Evolutionary conservation across 2,888 invertebrate genomes (phyloP).

Genomic region (Himalopsyche kuldschensis): DNA sequence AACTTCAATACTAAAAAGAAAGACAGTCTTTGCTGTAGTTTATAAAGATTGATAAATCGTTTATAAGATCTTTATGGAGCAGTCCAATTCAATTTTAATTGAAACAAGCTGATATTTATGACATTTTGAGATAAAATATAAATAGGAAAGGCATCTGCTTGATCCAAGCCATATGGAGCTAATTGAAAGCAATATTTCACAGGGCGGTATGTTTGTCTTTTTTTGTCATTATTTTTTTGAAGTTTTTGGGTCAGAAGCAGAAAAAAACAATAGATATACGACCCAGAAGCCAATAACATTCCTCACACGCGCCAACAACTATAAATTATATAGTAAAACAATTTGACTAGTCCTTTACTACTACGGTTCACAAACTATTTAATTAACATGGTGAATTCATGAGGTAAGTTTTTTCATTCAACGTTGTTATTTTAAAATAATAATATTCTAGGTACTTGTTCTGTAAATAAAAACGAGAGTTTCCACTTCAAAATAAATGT

Average conservation of each 20-base stretch:
- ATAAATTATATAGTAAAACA: constrained; percentile 33
- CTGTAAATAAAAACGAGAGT: too few relatives aligned
- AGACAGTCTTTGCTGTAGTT: too few relatives aligned
- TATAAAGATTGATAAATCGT: too few relatives aligned
- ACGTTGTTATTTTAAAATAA: too few relatives aligned
- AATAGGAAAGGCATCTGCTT: not conserved
- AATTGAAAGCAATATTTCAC: not conserved
- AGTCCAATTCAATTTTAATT: not conserved
- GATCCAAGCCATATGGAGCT: not conserved
- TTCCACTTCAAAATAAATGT: too few relatives aligned
- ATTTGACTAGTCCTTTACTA: constrained; percentile 34
- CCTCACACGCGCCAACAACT: constrained; percentile 28
- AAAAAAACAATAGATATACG: constrained; percentile 20
- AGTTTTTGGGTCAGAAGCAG: not conserved
- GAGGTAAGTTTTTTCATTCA: too few relatives aligned
- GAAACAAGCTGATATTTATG: not conserved
- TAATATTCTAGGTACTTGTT: too few relatives aligned
- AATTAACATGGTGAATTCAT: not conserved
- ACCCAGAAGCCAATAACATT: constrained; percentile 20
- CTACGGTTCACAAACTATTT: not conserved
- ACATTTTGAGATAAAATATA: not conserved
- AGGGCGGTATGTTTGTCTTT: not conserved
- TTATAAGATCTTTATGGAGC: not conserved
- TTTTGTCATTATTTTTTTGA: not conserved
- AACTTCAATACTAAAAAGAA: too few relatives aligned